Evolutionary conservation across 2,113 vertebrate species (phyloP).

Genomic region (Rhinopomastus cyanomelas): DNA sequence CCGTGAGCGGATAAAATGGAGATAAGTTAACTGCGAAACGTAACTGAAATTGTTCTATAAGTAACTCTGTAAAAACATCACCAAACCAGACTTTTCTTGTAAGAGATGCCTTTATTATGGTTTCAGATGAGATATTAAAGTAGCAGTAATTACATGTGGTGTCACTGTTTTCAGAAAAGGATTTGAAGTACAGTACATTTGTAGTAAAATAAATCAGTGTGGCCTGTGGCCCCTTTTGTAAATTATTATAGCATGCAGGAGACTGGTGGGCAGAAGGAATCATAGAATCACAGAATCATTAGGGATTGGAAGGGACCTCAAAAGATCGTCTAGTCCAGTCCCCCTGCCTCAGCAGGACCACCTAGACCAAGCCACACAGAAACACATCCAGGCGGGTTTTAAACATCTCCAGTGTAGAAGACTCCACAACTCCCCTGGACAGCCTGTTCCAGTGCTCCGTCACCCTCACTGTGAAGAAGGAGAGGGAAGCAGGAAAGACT

Average conservation of each 20-base stretch:
- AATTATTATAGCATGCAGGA: background rate
- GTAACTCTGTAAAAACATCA: background rate
- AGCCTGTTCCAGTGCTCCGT: too few species aligned
- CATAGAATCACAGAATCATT: too few species aligned
- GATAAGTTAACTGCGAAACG: background rate
- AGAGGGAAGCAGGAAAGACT: background rate
- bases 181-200: background rate
- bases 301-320: too few species aligned
- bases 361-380: too few species aligned
- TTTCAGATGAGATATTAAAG: background rate
- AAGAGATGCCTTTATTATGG: background rate
- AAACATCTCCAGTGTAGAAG: too few species aligned
- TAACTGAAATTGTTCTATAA: background rate
- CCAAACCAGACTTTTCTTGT: background rate
- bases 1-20: background rate
- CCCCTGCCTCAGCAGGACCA: too few species aligned
- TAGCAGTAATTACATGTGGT: background rate
- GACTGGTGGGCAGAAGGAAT: background rate
- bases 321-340: too few species aligned
- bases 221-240: background rate
- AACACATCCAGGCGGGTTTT: too few species aligned
- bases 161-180: background rate
- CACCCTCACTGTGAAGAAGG: too few species aligned
- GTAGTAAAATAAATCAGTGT: background rate
- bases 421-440: too few species aligned